Evolutionary conservation across 2,888 invertebrate genomes (phyloP), one percentile per base, ranked within the genome.

Genomic region (Papilio protenor): DNA sequence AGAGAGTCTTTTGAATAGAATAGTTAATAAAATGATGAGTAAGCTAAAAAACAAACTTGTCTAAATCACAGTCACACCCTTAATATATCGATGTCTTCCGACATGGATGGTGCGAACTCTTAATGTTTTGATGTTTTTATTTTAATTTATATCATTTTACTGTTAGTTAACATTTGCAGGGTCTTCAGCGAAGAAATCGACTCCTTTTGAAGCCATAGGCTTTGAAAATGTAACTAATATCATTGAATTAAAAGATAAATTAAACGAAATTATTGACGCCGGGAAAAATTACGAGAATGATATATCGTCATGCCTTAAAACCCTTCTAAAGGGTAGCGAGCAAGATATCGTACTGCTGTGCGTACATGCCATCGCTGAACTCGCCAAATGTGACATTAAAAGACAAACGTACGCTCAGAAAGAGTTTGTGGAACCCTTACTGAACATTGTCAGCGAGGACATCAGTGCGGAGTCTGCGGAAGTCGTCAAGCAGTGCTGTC

Each of bases 321-420:
- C 89, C 2, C 87, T 96, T 80, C 81, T 96, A 64, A 88, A 84
- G 40, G 90, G 86, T 81, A 93, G 92, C 73, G 94, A 95, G 81
- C 90, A 89, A 80, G 95, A 95, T 79, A 95, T 96, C 49, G 92
- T 95, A 73, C 90, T 94, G 79, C 89, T 96, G 80, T 95, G 96
- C 33, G 95, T 97, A 21, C 96, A 97, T 91, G 96, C 97, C 40
- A 96, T 97, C 79, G 98, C 98, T 0, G 98, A 98, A 92, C 95
- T 98, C 49, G 97, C 97, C 16, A 98, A 98, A 95, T 96, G 96
- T 85, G 97, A 97, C 86, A 92, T 95, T 61, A 97, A 97, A 86
- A 96, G 98, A 77, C 96, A 96, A 86, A 95, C 95, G 79, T 97
- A 97, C 85, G 96, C 97, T 72, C 94, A 95, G 81, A 92, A 92